Evolutionary conservation across 2,888 invertebrate genomes (phyloP), one percentile per base, ranked within the genome.

Genomic region (Rhodophaea formosa): DNA sequence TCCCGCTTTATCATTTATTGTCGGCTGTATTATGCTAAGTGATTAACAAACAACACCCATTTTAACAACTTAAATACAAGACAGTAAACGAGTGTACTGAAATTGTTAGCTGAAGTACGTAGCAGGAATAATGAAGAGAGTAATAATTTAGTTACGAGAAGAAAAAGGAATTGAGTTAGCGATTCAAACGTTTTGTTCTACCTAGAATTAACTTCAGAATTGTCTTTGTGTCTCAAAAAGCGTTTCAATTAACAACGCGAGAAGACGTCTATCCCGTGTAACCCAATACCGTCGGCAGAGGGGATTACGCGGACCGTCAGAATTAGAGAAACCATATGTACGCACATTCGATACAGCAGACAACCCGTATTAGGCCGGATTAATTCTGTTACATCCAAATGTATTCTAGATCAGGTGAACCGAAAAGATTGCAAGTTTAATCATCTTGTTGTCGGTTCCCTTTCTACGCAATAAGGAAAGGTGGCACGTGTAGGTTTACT

Each of bases 271-370:
- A 74, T 78, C 84, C 85, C 86, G 76, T 66, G 90, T 80, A 89
- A 90, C 82, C 70, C 70, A 84, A 91, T 88, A 88, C 79, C 74
- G 71, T 72, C 79, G 73, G 74, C 74, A 72, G 80, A 85, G 81
- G 82, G 86, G 89, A 89, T 90, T 90, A 90, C 86, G 70, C 74
- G 70, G 75, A 77, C 82, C 75, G 82, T 80, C 86, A 85, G 87
- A 88, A 90, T 89, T 88, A 91, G 86, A 83, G 90, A 91, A 90
- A 89, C 91, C 91, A 84, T 91, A 91, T 74, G 75, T 75, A 79
- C 54, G 45, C 42, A 56, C 49, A 56, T 49, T 43, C 30, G 39
- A 56, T 56, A 56, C 81, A 84, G 83, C 77, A 80, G 74, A 83
- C 80, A 82, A 82, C 78, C 72, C 73, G 79, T 81, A 84, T 86